Evolutionary conservation across 2,888 invertebrate species (phyloP), one percentile per base, ranked within the genome.

Genomic region (Aelia acuminata): DNA sequence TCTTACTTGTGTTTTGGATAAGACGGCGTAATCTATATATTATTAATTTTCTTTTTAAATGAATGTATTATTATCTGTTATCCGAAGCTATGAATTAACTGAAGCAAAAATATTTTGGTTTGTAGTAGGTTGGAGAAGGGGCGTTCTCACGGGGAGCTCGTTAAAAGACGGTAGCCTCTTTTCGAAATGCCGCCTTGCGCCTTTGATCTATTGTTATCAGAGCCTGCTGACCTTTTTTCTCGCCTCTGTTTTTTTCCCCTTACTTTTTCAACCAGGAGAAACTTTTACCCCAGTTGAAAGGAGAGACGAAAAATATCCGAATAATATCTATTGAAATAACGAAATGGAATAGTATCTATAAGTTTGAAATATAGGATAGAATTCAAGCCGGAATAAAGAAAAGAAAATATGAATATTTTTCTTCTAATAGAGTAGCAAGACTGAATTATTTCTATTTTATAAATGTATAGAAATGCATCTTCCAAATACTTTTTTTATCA

Each of bases 141-240:
- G 31, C 63, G 15, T 31, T 63, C 63, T 63, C 7, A 31, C 15
- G 15, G 31, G 13, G 11, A 63, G 63, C 63, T 63, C 63, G 63
- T 63, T 63, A 63, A 63, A 63, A 63, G 63, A 31, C 63, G 63
- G 63, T 63, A 63, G 63, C 63, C 63, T 63, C 63, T 63, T 53
- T 57, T 31, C 15, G 63, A 63, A 63, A 63, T 31, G 63, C 31
- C 63, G 63, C 63, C 63, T 7, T 57, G 0, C 0, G 31, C 63
- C 63, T 63, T 63, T 63, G 63, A 63, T 63, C 63, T 63, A 63
- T 63, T 63, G 63, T 63, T 63, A 63, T 63, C 63, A 63, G 63
- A 63, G 31, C 63, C 31, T 15, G 63, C 13, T 63, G 63, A 63
- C 63, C 63, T 63, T 63, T 63, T 63, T 63, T 63, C 31, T 63